Base-by-base conservation (phyloP, 1,140 invertebrate genomes). In the Diuraphis noxia region DNA sequence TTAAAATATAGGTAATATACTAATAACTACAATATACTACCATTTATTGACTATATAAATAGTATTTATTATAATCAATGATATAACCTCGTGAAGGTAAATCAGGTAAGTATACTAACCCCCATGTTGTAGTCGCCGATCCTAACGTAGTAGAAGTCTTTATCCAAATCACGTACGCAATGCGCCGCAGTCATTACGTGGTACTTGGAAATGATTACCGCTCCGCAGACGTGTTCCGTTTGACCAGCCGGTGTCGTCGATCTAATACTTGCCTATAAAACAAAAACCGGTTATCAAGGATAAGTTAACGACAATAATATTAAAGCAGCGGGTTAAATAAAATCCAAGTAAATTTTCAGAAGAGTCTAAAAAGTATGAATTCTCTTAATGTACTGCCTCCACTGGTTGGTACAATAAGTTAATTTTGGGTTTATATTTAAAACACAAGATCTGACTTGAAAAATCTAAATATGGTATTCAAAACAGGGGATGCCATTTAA, bases 171-270 rank as follows among this genome's bases (percentile, higher is more conserved):
- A 92, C 95, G 94, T 23, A 97, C 94, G 93, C 97, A 98, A 93
- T 97, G 97, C 2, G 96, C 97, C 1, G 97, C 97, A n/a, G 96
- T 97, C 8, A 98, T 93, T 13, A 97, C 94, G 93, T 96, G 96
- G 77, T 95, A 93, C 46, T 96, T 94, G 23, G 95, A 95, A 43
- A 98, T 94, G 6, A 98, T 94, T 6, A 97, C 96, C 0, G 96
- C 97, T 2, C 97, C 97, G 93, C 97, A 98, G 96, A 96, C 97
- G 93, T 97, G 94, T 94, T 81, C 95, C 94, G 30, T 95, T 95
- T 88, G 95, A 94, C 3, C 96, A 94, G 77, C 25, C 6, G 72
- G 77, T 36, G 89, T 91, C 19, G 23, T 91, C 38, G 77, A 82
- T 89, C 96, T 93, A 86, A 97, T 94, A 81, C 96, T 96, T 21